Evolutionary conservation across 2,113 vertebrate species (phyloP).

Genomic region (Stigmatopora nigra): DNA sequence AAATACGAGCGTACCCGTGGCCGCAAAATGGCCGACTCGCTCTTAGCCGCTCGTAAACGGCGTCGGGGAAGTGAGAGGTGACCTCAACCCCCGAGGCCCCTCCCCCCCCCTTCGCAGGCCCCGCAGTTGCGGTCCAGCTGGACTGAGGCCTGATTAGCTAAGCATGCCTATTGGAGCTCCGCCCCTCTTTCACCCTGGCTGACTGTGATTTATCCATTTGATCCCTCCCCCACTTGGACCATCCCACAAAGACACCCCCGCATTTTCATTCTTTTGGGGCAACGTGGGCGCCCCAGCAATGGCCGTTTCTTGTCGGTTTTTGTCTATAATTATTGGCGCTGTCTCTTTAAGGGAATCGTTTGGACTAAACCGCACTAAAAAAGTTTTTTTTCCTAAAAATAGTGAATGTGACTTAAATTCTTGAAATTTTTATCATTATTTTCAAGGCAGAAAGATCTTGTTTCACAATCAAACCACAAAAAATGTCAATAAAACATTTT

Average conservation of each 20-base stretch:
- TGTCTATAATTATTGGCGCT: background rate
- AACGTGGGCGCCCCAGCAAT: background rate
- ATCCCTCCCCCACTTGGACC: constrained; percentile 30
- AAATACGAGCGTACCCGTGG: constrained; percentile 49
- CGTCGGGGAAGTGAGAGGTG: constrained; percentile 41
- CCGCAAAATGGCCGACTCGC: constrained; percentile 32
- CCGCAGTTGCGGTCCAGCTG: constrained; percentile 47
- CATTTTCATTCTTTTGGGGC: constrained; percentile 26
- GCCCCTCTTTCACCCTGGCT: background rate
- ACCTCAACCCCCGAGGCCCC: constrained; percentile 59
- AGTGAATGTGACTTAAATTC: no score
- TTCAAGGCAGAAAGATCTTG: no score
- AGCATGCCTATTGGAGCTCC: constrained; percentile 40
- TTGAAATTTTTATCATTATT: no score
- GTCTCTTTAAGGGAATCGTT: background rate
- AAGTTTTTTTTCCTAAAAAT: no score
- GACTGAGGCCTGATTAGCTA: constrained; percentile 43
- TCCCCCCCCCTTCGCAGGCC: constrained; percentile 41
- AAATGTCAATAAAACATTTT: no score
- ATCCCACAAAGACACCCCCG: constrained; percentile 27
- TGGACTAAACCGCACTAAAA: no score
- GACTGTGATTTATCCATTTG: constrained; percentile 34
- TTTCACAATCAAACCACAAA: no score
- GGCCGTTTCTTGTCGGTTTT: background rate
- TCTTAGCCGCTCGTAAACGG: constrained; percentile 8